Evolutionary conservation across 1,140 invertebrate genomes (phyloP), one percentile per base, ranked within the genome.

Genomic region (Musca vetustissima): DNA sequence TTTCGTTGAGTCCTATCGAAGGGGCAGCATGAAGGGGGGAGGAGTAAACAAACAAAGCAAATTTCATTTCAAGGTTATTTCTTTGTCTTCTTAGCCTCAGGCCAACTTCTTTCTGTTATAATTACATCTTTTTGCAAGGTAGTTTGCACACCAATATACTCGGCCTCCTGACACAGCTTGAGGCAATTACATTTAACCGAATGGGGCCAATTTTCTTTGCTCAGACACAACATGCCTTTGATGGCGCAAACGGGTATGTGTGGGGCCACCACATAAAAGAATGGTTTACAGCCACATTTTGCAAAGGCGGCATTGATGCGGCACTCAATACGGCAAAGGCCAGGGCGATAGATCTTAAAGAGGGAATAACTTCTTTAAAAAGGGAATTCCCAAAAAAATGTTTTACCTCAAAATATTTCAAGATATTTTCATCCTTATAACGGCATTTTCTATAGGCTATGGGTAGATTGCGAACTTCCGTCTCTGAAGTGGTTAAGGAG

Each of bases 401-500:
- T n/a, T 71, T 65, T 53, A 79, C 78, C 3, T 47, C 55, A 36
- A 69, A 80, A 49, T 74, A 80, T 17, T 74, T 14, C 0, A 80
- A 69, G 65, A 79, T 65, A 21, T 75, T 75, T 57, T 80, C 78
- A 24, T 77, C 67, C 4, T 14, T 36, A 32, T 76, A 80, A 17
- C 78, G 78, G 68, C 78, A 80, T 49, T 80, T 80, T 47, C 78
- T 71, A 74, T 76, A 80, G 17, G 75, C 73, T 36, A 78, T 68
- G 2, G 78, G 78, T 22, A 80, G 24, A 48, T 77, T 73, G 11
- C 72, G 53, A 15, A 80, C 78, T 28, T 79, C 75, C 1, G 32
- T 64, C 64, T 80, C 78, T 0, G 78, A 71, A 32, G 73, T 72
- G 21, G 75, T 71, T 1, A 74, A 59, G 21, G 64, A 71, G 4